phyloP scores from a whole-genome alignment of 2,888 invertebrate genomes.

The Lordiphosa fenestrarum region DNA sequence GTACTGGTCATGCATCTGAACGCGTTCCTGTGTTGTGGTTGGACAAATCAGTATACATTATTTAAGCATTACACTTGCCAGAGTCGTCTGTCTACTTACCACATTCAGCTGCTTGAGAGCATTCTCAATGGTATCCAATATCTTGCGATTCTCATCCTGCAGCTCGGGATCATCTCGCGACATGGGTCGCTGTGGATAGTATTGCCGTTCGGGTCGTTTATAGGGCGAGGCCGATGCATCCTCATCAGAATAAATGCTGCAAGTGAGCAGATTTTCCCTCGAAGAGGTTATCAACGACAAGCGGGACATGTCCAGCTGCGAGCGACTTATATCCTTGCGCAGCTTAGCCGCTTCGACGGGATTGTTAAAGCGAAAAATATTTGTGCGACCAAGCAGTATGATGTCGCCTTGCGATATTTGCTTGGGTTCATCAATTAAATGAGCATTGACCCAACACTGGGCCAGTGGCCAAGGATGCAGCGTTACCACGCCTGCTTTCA shows the following conservation, averaged over 20 bases:
- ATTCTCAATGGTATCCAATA: constrained; percentile 86
- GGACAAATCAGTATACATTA: neutral
- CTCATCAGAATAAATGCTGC: constrained; percentile 77
- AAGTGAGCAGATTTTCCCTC: constrained; percentile 84
- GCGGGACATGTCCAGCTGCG: constrained; percentile 88
- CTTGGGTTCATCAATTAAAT: constrained; percentile 88
- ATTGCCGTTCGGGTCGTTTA: constrained; percentile 77
- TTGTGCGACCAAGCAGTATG: constrained; percentile 88
- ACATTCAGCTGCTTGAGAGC: constrained; percentile 83
- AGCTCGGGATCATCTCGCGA: constrained; percentile 83
- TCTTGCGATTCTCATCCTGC: constrained; percentile 84
- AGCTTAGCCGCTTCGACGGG: constrained; percentile 93
- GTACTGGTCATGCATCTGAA: constrained; percentile 80
- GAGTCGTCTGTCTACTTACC: constrained; percentile 47
- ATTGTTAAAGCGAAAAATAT: constrained; percentile 94
- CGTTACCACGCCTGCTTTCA: constrained; percentile 87
- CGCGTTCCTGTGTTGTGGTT: constrained; percentile 80
- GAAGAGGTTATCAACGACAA: constrained; percentile 89
- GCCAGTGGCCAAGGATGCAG: constrained; percentile 87
- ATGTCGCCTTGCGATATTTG: constrained; percentile 91
- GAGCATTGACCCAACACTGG: constrained; percentile 91
- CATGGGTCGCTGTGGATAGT: constrained; percentile 78
- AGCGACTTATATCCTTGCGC: constrained; percentile 85
- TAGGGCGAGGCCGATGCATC: constrained; percentile 72
- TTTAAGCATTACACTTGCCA: neutral